These are phyloP conservation scores for Pholis gunnellus DNA, from an alignment of 2,113 vertebrate species.

Conservation along the genomic window DNA sequence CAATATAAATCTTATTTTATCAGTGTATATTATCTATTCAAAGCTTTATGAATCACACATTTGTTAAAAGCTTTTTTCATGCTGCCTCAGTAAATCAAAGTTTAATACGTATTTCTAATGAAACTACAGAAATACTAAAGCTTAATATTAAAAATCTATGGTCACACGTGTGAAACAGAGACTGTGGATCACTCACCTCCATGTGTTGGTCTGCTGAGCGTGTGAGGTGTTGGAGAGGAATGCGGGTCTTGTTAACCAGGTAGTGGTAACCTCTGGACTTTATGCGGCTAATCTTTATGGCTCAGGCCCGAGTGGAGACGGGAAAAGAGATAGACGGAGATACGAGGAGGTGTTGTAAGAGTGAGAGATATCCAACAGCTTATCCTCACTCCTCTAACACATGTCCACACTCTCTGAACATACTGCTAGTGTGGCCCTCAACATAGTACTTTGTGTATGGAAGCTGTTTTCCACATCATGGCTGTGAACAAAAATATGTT, in stretches of 20 bases:
- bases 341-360: conserved; percentile 40
- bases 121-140: background rate
- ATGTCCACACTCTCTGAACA: background rate
- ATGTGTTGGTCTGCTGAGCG: background rate
- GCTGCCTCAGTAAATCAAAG: background rate
- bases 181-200: conserved; percentile 58
- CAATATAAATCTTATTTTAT: background rate
- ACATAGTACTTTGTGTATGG: background rate
- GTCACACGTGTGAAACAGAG: background rate
- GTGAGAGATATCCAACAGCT: conserved; percentile 5
- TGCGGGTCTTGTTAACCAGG: conserved; percentile 60
- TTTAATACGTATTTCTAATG: background rate
- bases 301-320: background rate
- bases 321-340: conserved; percentile 29
- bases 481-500: background rate
- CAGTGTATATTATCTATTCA: background rate
- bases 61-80: background rate
- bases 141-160: background rate
- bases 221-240: conserved; percentile 5
- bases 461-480: background rate
- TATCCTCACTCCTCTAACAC: background rate
- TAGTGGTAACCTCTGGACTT: conserved; percentile 62
- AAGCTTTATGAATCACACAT: background rate
- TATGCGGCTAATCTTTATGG: conserved; percentile 69
- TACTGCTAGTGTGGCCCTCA: background rate